phyloP scores from a whole-genome alignment of 2,797 vertebrate genomes.

The Varecia variegata region DNA sequence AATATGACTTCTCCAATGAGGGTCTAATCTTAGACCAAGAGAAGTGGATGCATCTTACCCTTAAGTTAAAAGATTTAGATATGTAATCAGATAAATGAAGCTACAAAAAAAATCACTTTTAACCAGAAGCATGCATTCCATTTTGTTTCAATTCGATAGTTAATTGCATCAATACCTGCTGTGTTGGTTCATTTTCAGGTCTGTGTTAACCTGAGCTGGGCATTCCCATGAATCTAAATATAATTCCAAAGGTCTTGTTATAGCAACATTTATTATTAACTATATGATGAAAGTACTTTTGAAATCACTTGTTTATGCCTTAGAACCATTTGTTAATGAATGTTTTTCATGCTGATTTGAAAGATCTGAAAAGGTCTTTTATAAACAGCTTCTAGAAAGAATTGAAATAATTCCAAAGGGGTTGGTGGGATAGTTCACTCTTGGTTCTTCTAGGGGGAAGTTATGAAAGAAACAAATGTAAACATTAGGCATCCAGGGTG shows the following conservation, averaged over 20 bases:
- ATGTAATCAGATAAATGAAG: background rate
- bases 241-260: background rate
- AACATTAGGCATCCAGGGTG: rapidly evolving
- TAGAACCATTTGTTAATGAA: too few relatives aligned
- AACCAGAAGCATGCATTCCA: background rate
- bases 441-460: background rate
- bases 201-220: background rate
- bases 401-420: background rate
- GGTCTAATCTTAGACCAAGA: background rate
- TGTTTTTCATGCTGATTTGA: background rate
- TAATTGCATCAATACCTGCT: background rate
- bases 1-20: background rate
- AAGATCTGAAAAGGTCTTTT: background rate
- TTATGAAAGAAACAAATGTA: background rate
- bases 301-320: background rate
- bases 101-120: background rate
- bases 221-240: background rate
- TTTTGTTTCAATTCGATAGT: background rate
- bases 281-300: background rate
- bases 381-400: background rate
- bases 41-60: background rate
- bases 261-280: background rate
- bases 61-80: background rate
- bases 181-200: background rate
- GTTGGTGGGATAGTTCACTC: rapidly evolving